Evolutionary conservation across 2,888 invertebrate species (phyloP).

Genomic region (Mongoloraphidia duomilia): DNA sequence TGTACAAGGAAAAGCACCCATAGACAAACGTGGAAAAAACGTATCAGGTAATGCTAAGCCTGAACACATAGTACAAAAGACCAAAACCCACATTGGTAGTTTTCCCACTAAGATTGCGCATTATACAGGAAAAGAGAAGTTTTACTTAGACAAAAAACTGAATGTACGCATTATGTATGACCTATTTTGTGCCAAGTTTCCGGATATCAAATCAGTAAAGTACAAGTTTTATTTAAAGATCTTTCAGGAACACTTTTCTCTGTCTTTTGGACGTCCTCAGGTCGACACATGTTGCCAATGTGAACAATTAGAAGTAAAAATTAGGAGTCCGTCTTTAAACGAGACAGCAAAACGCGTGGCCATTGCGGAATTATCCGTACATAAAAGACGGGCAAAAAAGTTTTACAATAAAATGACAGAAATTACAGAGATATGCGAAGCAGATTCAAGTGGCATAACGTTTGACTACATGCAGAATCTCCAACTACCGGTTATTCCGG

Average conservation of each 20-base stretch:
- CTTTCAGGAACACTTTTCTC: constrained; percentile 12
- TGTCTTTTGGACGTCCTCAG: constrained; percentile 11
- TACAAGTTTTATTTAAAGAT: constrained; percentile 11
- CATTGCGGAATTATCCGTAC: constrained; percentile 15
- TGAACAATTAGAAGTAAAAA: constrained; percentile 10
- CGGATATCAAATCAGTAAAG: constrained; percentile 9
- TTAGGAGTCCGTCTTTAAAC: constrained; percentile 11
- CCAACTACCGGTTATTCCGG: constrained; percentile 16
- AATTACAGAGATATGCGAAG: constrained; percentile 7
- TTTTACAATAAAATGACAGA: constrained; percentile 12
- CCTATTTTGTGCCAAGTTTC: constrained; percentile 8
- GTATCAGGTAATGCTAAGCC: background rate
- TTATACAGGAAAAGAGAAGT: constrained; percentile 4
- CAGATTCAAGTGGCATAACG: constrained; percentile 13
- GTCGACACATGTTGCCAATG: constrained; percentile 12
- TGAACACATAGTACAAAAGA: background rate
- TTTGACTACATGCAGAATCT: constrained; percentile 20
- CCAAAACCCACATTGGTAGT: constrained; percentile 2
- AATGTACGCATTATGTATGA: constrained; percentile 8
- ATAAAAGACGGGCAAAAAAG: constrained; percentile 15
- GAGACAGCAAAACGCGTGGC: constrained; percentile 14
- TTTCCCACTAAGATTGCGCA: constrained; percentile 8
- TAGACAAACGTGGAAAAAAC: constrained; percentile 6
- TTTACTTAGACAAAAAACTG: constrained; percentile 7
- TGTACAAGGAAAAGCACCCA: background rate